Evolutionary conservation across 2,113 vertebrate genomes (phyloP).

Genomic region (Neogale vison): DNA sequence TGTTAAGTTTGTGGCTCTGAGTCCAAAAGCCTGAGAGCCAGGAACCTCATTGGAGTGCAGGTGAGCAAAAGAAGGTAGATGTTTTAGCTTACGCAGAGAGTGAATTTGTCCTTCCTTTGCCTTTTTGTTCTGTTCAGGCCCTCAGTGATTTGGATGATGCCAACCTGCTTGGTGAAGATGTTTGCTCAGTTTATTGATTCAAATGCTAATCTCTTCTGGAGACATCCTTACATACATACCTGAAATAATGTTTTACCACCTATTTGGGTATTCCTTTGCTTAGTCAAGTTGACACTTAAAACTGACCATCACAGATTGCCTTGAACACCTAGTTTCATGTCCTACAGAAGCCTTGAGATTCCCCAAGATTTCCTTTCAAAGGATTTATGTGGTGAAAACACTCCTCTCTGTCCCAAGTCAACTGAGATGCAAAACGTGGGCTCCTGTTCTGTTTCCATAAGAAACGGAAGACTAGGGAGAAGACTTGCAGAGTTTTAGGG

Average conservation of each 20-base stretch:
- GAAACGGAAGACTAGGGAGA: neutral
- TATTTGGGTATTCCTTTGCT: neutral
- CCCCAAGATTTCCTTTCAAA: neutral
- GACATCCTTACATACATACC: neutral
- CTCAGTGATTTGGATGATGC: neutral
- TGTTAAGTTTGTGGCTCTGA: neutral
- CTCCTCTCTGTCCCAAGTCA: neutral
- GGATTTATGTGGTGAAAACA: neutral
- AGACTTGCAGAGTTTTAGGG: too few species aligned
- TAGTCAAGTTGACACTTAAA: neutral
- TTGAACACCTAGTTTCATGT: neutral
- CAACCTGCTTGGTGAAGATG: neutral
- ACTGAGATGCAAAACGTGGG: neutral
- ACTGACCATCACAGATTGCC: neutral
- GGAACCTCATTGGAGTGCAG: neutral
- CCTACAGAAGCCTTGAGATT: neutral
- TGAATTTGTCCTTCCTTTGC: neutral
- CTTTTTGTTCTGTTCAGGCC: neutral
- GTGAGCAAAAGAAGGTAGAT: neutral
- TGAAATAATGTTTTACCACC: neutral
- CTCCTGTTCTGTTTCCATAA: neutral
- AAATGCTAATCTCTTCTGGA: neutral
- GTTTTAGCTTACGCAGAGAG: neutral
- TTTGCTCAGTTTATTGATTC: neutral
- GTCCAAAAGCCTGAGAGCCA: neutral